Conservation (phyloP, 2,797 vertebrate species). For the Toxotes lorentzi region DNA sequence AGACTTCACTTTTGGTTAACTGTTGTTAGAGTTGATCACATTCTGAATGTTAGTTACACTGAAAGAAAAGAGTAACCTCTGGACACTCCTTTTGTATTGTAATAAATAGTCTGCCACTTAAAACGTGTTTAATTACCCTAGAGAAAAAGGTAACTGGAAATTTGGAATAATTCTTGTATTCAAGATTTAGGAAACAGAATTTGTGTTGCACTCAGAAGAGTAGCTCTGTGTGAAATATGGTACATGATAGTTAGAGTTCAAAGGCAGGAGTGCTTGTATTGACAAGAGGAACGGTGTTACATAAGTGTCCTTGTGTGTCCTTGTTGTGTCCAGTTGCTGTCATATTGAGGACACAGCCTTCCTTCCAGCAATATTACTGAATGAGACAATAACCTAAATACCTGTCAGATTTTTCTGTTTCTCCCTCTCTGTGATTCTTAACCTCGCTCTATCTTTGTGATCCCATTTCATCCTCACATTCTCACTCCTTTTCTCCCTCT, state of each 20-base stretch:
- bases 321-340: conserved; percentile 70
- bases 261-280: conserved; percentile 41
- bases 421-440: conserved; percentile 45
- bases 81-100: background rate
- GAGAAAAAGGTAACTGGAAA: background rate
- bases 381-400: conserved; percentile 82
- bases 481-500: conserved; percentile 39
- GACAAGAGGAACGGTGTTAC: conserved; percentile 45
- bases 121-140: background rate
- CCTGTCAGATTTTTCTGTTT: conserved; percentile 62
- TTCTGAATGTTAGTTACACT: conserved; percentile 1
- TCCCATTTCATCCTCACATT: conserved; percentile 60
- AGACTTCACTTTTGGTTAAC: background rate
- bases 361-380: conserved; percentile 62
- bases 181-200: conserved; percentile 5
- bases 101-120: conserved; percentile 2
- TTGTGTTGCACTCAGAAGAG: conserved; percentile 8
- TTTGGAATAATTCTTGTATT: background rate
- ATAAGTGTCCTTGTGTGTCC: conserved; percentile 71
- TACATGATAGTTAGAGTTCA: conserved; percentile 51
- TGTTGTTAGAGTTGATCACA: conserved; percentile 13
- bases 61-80: conserved; percentile 23
- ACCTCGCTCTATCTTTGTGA: conserved; percentile 50
- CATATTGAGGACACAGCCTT: conserved; percentile 73
- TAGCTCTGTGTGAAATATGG: conserved; percentile 29